Base-by-base conservation (phyloP, 2,113 vertebrate species). In the Corapipo altera region DNA sequence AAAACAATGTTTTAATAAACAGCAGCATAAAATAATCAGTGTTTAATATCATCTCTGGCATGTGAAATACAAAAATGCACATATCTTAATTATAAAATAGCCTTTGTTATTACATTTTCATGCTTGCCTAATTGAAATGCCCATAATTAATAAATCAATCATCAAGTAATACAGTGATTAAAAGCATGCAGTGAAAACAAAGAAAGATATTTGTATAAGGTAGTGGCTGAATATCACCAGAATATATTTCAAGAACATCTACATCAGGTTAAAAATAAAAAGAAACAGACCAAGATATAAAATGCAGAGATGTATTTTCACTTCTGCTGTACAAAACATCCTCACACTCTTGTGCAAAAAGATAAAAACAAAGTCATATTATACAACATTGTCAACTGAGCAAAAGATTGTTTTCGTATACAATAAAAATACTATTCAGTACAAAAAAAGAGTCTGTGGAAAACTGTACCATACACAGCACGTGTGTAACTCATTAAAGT, bases 281-380 rank as follows among this genome's bases (percentile, higher is more conserved):
- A 95, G 91, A 96, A 98, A 97, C 96, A 98, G 97, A 98, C 98
- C 97, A 96, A 96, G 95, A 94, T 97, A 98, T 94, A 97, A 97
- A 98, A 98, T 55, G 97, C 96, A 98, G 96, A 97, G 98, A 98
- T 99, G 98, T 99, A 99, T 99, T 99, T 98, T 98, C 98, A 98
- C 96, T 97, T 98, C 98, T 98, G 98, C 98, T 98, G 98, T 99
- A 99, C 98, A 99, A 99, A 99, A 98, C 97, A 97, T 93, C 70
- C 93, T 97, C 96, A 97, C 96, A 91, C 94, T 97, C 98, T 95
- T 99, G 99, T 99, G 99, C 99, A 99, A 99, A 99, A 96, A 93
- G 97, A 97, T 98, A 97, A 97, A 97, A 97, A 98, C 96, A 97
- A 97, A 98, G 91, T 98, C 96, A 86, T 96, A 97, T 97, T 93